A percentile compares a stretch with the other conserved stretches of the same genome.
These are phyloP conservation scores for Colossoma macropomum DNA, from an alignment of 2,113 vertebrate genomes.

Conservation along the genomic window DNA sequence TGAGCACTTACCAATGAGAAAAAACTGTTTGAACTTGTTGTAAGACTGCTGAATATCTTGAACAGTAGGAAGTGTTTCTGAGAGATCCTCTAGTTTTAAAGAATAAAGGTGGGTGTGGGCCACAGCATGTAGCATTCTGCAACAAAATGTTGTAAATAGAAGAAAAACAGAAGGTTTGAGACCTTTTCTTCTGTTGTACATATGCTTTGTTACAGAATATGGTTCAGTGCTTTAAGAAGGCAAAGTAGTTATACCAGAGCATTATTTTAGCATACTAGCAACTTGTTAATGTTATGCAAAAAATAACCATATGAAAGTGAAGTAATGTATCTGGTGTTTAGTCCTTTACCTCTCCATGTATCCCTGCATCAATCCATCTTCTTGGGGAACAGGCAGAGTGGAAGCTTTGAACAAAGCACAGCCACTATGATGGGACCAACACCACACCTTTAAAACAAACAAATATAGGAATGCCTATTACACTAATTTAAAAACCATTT, in stretches of 20 bases:
- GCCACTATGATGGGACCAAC: constrained; percentile 87
- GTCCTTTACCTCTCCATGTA: constrained; percentile 82
- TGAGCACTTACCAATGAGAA: constrained; percentile 82
- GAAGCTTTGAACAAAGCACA: constrained; percentile 87
- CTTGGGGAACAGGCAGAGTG: constrained; percentile 79
- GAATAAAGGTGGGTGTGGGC: constrained; percentile 66
- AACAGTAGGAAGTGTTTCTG: constrained; percentile 81
- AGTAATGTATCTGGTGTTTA: neutral
- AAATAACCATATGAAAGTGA: neutral
- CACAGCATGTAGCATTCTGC: constrained; percentile 67
- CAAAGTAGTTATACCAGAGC: too few species aligned
- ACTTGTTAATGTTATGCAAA: too few species aligned
- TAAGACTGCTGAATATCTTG: constrained; percentile 87
- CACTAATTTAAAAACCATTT: neutral
- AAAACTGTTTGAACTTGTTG: constrained; percentile 86
- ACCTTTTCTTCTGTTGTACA: too few species aligned
- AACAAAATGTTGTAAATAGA: constrained; percentile 27
- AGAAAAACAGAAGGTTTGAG: neutral
- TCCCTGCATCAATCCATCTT: constrained; percentile 78
- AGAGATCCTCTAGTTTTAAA: constrained; percentile 84
- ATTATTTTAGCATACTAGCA: too few species aligned
- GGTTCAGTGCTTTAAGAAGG: too few species aligned
- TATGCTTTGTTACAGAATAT: too few species aligned
- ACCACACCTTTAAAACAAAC: constrained; percentile 82
- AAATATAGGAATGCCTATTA: neutral